Evolutionary conservation across 2,113 vertebrate genomes (phyloP), one percentile per base, ranked within the genome.

Genomic region (Cinclus cinclus): DNA sequence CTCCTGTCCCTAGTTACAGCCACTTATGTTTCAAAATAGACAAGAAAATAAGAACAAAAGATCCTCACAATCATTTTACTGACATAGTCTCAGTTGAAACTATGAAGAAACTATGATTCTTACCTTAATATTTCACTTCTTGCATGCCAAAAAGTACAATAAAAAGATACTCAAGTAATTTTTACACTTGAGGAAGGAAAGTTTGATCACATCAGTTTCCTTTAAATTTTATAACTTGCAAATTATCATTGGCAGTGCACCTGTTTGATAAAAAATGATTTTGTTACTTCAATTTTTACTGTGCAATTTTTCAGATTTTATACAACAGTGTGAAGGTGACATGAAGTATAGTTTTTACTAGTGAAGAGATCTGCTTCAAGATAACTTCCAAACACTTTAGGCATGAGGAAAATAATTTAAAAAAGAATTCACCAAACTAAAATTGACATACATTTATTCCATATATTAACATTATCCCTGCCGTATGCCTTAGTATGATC

Each of bases 361-460:
- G 17, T 42, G 62, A 89, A n/a, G 42, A 85, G 77, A 76, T 93
- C 77, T 68, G 13, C 77, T 92, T 90, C 75, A 94, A 89, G 74
- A 94, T 79, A 92, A 87, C 73, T 92, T 92, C 83, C 73, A 92
- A 89, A 79, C 53, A 75, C 58, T 94, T 92, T 11, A 95, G 65
- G 94, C 76, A 94, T 69, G 76, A 96, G 58, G 60, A 87, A 97
- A 89, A 92, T 95, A 87, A 95, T 92, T 83, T 10, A 2, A 75
- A 86, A 86, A 95, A 68, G 67, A 89, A 78, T 82, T 90, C 62
- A 94, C 49, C 69, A 89, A 89, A 92, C 93, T 97, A 96, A 95
- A 96, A 92, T 96, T 96, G 96, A 93, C 90, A 53, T 75, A 96
- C 17, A 82, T 86, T n/a, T 94, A 87, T 95, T 95, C 73, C 84